Evolutionary conservation across 23 tunicate genomes (phyloP).

Genomic region (Clavelina lepadiformis): DNA sequence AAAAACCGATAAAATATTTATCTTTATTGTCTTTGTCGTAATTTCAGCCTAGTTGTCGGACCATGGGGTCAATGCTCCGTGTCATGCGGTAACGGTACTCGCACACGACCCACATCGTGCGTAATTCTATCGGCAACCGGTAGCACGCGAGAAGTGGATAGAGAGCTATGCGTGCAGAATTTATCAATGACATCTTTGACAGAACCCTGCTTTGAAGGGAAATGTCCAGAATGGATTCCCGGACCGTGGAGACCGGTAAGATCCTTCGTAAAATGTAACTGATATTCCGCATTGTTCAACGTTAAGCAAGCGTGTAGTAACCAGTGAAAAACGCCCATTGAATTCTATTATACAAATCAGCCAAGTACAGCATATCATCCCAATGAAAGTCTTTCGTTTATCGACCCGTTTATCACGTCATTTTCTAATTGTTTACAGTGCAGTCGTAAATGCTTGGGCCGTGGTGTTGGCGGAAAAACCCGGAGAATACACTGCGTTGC

Average conservation of each 20-base stretch:
- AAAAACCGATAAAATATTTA: too few species aligned
- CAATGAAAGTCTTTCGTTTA: too few species aligned
- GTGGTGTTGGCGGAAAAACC: constrained; percentile 20
- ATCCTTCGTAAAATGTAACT: too few species aligned
- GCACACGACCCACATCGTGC: constrained; percentile 52
- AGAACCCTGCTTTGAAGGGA: constrained; percentile 30
- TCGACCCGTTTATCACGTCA: too few species aligned
- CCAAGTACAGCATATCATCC: too few species aligned
- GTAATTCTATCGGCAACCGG: constrained; percentile 42
- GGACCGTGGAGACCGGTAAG: constrained; percentile 74
- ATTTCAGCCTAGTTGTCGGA: constrained; percentile 34
- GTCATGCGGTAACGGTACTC: constrained; percentile 67
- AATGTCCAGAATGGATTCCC: constrained; percentile 63
- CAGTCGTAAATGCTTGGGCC: constrained; percentile 40
- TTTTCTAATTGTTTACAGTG: constrained; percentile 24
- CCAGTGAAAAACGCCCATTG: too few species aligned
- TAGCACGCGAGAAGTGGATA: constrained; percentile 51
- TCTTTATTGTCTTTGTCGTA: background rate
- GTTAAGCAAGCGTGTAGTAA: too few species aligned
- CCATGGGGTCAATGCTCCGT: constrained; percentile 65
- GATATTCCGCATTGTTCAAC: too few species aligned
- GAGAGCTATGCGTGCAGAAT: constrained; percentile 16
- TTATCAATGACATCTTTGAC: constrained; percentile 9
- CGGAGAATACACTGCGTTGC: constrained; percentile 37
- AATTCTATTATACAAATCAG: too few species aligned